phyloP scores from a whole-genome alignment of 2,888 invertebrate species.

The Dryadula phaetusa region DNA sequence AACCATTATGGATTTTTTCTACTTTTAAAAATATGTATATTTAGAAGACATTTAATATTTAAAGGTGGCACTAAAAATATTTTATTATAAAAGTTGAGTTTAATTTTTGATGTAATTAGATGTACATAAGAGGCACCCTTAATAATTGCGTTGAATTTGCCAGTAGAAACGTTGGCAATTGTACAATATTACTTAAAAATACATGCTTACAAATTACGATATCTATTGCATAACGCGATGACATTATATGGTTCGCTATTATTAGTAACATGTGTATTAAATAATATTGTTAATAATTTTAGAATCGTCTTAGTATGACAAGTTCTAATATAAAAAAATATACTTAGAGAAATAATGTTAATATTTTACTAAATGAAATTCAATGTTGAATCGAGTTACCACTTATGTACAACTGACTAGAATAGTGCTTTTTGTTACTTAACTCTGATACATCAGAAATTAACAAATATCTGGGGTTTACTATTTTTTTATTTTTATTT shows the following conservation, averaged over 20 bases:
- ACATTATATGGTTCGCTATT: neutral
- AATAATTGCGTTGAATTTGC: constrained; percentile 17
- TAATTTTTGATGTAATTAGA: neutral
- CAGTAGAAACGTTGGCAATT: constrained; percentile 14
- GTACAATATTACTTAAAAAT: constrained; percentile 25
- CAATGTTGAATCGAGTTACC: too few relatives aligned
- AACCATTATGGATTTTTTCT: too few relatives aligned
- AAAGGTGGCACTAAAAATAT: neutral
- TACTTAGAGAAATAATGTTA: too few relatives aligned
- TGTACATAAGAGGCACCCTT: neutral
- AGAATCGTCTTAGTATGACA: neutral
- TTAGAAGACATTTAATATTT: neutral
- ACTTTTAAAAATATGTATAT: too few relatives aligned
- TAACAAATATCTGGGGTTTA: too few relatives aligned
- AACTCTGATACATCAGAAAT: too few relatives aligned
- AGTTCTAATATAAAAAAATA: neutral
- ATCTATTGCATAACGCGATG: constrained; percentile 20
- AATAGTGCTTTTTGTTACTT: too few relatives aligned
- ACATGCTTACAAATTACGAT: constrained; percentile 22
- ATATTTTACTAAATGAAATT: too few relatives aligned
- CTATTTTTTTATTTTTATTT: too few relatives aligned
- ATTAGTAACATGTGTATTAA: constrained; percentile 4
- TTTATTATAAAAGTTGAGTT: neutral
- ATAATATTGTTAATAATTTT: constrained; percentile 9
- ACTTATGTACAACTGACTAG: too few relatives aligned